These are phyloP conservation scores for Pseudococcus longispinus DNA, from an alignment of 2,888 invertebrate species.

Conservation along the genomic window DNA sequence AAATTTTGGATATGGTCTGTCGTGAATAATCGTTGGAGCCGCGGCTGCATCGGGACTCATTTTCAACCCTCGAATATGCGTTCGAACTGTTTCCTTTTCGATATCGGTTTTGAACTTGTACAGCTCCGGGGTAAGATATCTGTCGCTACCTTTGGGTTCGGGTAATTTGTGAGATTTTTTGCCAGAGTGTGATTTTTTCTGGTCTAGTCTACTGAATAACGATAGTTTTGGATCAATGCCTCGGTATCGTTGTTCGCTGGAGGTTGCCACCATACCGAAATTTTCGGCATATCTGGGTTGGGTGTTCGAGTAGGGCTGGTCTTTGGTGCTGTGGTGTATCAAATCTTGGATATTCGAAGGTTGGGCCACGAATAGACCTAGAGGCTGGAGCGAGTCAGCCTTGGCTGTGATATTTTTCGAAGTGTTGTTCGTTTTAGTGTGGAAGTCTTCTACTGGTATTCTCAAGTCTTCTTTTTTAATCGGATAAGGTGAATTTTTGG, in stretches of 20 bases:
- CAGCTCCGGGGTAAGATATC: constrained; percentile 35
- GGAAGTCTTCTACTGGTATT: neutral
- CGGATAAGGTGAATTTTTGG: neutral
- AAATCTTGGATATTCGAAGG: neutral
- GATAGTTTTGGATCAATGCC: constrained; percentile 1
- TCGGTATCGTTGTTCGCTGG: neutral
- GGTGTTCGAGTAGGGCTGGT: neutral
- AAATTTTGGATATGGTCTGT: neutral
- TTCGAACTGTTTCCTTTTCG: constrained; percentile 39
- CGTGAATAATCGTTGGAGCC: constrained; percentile 30
- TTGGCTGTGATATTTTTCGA: neutral
- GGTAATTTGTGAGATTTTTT: neutral
- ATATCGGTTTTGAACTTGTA: constrained; percentile 51
- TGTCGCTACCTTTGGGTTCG: constrained; percentile 1
- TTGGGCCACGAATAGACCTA: constrained; percentile 39
- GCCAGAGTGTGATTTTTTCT: neutral
- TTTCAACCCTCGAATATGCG: constrained; percentile 42
- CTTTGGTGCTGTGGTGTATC: neutral
- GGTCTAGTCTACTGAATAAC: constrained; percentile 14
- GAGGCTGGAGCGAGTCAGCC: neutral
- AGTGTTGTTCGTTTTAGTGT: neutral
- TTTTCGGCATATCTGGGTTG: constrained; percentile 13
- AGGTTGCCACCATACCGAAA: neutral
- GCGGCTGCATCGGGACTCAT: constrained; percentile 44
- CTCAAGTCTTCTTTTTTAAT: neutral